Conservation (phyloP, 2,113 vertebrate genomes). For the Ameiurus melas region DNA sequence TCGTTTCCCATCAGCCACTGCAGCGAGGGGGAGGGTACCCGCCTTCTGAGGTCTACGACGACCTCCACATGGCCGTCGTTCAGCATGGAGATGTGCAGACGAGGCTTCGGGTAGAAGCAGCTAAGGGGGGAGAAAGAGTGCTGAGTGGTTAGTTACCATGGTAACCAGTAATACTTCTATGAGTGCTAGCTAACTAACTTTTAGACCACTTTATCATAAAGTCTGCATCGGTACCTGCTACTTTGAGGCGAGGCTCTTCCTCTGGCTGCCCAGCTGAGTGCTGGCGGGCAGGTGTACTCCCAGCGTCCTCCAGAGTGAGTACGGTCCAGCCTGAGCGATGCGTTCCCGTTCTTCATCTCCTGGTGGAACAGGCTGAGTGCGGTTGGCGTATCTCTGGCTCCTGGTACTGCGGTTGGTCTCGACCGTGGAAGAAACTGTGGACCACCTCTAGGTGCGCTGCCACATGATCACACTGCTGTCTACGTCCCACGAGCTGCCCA, state of each 20-base stretch:
- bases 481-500: conserved; percentile 8
- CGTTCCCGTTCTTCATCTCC: conserved; percentile 56
- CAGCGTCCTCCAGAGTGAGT: conserved; percentile 47
- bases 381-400: conserved; percentile 46
- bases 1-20: conserved; percentile 51
- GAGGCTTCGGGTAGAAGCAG: conserved; percentile 57
- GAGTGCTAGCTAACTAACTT: neutral
- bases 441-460: conserved; percentile 55
- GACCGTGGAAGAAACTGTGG: conserved; percentile 58
- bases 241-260: conserved; percentile 51
- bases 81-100: conserved; percentile 36
- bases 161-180: neutral
- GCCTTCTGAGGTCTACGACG: conserved; percentile 48
- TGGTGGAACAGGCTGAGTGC: conserved; percentile 54
- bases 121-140: conserved; percentile 30
- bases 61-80: conserved; percentile 37
- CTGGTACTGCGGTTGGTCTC: conserved; percentile 55
- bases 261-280: conserved; percentile 53
- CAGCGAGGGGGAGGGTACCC: conserved; percentile 54
- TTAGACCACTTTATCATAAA: neutral
- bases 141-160: neutral
- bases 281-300: conserved; percentile 58
- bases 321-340: conserved; percentile 56
- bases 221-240: conserved; percentile 54
- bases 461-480: conserved; percentile 53